These are phyloP conservation scores for Ageneiosus marmoratus DNA, from an alignment of 2,113 vertebrate species.

Conservation along the genomic window DNA sequence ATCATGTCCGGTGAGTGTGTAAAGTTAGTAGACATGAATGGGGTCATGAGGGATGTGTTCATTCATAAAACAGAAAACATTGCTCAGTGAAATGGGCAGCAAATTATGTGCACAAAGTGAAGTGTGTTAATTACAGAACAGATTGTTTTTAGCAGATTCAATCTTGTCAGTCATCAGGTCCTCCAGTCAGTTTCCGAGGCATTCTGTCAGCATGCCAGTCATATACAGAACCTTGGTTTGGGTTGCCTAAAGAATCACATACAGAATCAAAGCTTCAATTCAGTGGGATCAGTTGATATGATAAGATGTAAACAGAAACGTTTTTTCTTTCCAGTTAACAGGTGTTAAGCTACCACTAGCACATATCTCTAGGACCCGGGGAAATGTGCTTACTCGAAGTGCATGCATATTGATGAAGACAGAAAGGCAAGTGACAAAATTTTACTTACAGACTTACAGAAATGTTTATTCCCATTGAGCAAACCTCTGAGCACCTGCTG, in stretches of 20 bases:
- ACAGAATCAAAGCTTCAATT: constrained; percentile 53
- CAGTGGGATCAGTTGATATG: constrained; percentile 50
- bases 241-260: constrained; percentile 47
- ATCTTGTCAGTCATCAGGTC: constrained; percentile 54
- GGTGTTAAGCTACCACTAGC: constrained; percentile 7
- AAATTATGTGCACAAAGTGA: constrained; percentile 42
- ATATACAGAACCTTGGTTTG: constrained; percentile 56
- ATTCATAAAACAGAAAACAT: constrained; percentile 23
- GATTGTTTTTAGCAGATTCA: constrained; percentile 59
- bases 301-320: constrained; percentile 16
- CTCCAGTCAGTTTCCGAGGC: constrained; percentile 23
- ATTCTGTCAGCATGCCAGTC: constrained; percentile 43
- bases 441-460: constrained; percentile 9
- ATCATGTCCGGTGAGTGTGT: constrained; percentile 60
- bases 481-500: constrained; percentile 38
- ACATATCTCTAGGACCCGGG: not conserved
- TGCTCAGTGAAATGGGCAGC: constrained; percentile 50
- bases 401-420: not conserved
- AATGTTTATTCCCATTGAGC: constrained; percentile 25
- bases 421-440: constrained; percentile 25
- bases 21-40: constrained; percentile 44
- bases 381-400: not conserved
- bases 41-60: not conserved
- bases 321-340: constrained; percentile 29
- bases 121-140: constrained; percentile 55